These are phyloP conservation scores for Myzus persicae DNA, from an alignment of 1,140 invertebrate species.

Conservation along the genomic window DNA sequence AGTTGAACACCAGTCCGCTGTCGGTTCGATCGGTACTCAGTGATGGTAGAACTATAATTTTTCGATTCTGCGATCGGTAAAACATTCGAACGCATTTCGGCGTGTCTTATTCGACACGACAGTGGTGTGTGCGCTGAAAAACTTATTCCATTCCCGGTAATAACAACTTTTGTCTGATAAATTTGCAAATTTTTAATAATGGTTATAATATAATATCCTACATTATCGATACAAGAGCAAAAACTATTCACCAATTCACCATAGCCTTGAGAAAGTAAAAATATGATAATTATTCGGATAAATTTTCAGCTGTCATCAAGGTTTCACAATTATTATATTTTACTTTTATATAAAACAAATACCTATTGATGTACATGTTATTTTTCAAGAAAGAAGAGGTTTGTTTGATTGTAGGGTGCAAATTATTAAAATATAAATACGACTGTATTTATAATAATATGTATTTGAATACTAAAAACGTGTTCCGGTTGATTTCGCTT, in stretches of 20 bases:
- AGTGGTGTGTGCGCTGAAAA: not conserved
- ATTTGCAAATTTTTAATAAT: not conserved
- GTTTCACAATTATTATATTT: not conserved
- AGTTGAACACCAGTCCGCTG: not conserved
- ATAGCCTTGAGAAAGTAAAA: not conserved
- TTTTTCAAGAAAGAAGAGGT: not conserved
- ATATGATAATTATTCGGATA: not conserved
- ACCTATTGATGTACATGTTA: not conserved
- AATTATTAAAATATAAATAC: not conserved
- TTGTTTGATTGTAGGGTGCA: not conserved
- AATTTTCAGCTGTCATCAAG: not conserved
- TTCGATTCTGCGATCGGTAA: not conserved
- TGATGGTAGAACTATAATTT: not conserved
- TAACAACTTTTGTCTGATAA: not conserved
- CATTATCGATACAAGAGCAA: not conserved
- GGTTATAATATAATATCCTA: not conserved
- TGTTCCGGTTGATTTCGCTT: not conserved
- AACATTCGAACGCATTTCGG: not conserved
- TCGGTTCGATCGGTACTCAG: not conserved
- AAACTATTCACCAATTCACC: not conserved
- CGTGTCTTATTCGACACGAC: not conserved
- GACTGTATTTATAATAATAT: no score
- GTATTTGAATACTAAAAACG: not conserved
- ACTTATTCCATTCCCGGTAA: not conserved
- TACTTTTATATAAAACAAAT: not conserved